phyloP scores from a whole-genome alignment of 2,888 invertebrate genomes.

The Dicranocentrus wangi region DNA sequence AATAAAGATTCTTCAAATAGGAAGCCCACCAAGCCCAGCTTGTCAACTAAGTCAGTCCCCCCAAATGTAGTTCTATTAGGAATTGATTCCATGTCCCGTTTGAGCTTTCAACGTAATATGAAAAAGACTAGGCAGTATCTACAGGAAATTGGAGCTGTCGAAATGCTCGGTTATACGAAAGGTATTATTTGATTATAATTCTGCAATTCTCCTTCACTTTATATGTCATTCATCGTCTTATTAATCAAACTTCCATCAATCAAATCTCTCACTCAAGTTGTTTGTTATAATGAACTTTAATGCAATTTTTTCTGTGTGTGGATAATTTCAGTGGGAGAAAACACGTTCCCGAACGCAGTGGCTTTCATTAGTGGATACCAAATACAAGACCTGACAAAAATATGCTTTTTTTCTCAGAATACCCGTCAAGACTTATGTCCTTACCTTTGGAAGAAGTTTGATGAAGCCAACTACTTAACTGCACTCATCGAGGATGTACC shows the following conservation, averaged over 20 bases:
- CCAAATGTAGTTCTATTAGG: slow-evolving; percentile 79
- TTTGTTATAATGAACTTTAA: no score
- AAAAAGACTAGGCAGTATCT: slow-evolving; percentile 82
- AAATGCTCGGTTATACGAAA: slow-evolving; percentile 82
- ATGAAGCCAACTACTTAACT: slow-evolving; percentile 75
- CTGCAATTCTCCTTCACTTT: no score
- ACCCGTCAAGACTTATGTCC: slow-evolving; percentile 79
- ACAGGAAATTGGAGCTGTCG: slow-evolving; percentile 81
- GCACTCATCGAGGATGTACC: slow-evolving; percentile 78
- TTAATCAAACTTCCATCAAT: no score
- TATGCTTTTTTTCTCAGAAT: slow-evolving; percentile 71
- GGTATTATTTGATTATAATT: slow-evolving; percentile 67
- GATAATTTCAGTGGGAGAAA: slow-evolving; percentile 81
- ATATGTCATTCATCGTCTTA: no score
- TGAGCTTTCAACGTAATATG: slow-evolving; percentile 86
- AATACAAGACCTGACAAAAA: slow-evolving; percentile 65
- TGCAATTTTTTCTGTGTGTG: no score
- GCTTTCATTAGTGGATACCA: slow-evolving; percentile 84
- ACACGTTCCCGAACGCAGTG: slow-evolving; percentile 92
- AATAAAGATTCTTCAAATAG: no score
- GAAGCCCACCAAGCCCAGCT: no score
- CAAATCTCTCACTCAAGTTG: no score
- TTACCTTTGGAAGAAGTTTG: slow-evolving; percentile 85
- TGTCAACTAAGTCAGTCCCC: no score
- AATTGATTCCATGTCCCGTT: slow-evolving; percentile 88